Percentiles rank a stretch among this genome's conserved stretches.
Evolutionary conservation across 64 coral and sea anemone genomes (phyloP).

Genomic region (Pocillopora damicornis): DNA sequence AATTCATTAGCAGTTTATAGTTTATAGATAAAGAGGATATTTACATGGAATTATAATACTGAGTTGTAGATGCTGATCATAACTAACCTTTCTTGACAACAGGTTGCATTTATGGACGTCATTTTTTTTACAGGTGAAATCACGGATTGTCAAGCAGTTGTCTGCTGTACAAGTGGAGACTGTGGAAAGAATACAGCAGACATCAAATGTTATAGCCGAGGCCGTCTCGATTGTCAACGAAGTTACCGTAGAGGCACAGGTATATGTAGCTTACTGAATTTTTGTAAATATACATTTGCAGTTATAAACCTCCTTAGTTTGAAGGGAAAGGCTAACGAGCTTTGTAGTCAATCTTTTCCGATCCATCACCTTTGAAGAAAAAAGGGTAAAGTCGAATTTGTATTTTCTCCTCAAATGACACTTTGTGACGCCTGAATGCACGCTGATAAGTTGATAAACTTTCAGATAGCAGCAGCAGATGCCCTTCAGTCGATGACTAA

Average conservation of each 20-base stretch:
- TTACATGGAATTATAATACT: no score
- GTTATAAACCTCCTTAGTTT: no score
- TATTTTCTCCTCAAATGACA: neutral
- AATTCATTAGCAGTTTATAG: no score
- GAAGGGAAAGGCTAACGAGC: no score
- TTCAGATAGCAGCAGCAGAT: constrained; percentile 11
- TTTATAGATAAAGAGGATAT: no score
- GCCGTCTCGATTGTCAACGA: constrained; percentile 8
- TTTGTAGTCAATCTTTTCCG: no score
- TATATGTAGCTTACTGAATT: neutral
- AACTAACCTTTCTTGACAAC: no score
- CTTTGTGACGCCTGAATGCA: neutral
- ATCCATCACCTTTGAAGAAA: neutral
- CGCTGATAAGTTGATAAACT: neutral
- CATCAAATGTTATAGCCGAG: constrained; percentile 28
- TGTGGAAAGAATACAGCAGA: constrained; percentile 7
- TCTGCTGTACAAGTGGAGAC: constrained; percentile 22
- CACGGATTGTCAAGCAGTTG: constrained; percentile 17
- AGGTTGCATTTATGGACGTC: neutral
- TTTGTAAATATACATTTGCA: no score
- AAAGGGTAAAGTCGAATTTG: neutral
- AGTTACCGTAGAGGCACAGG: constrained; percentile 29
- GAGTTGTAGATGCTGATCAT: no score
- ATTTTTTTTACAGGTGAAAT: constrained; percentile 42
- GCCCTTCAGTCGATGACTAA: constrained; percentile 26